Evolutionary conservation across 92 coral and sea anemone species (phyloP), one percentile per base, ranked within the genome.

Genomic region (Porites lobata): DNA sequence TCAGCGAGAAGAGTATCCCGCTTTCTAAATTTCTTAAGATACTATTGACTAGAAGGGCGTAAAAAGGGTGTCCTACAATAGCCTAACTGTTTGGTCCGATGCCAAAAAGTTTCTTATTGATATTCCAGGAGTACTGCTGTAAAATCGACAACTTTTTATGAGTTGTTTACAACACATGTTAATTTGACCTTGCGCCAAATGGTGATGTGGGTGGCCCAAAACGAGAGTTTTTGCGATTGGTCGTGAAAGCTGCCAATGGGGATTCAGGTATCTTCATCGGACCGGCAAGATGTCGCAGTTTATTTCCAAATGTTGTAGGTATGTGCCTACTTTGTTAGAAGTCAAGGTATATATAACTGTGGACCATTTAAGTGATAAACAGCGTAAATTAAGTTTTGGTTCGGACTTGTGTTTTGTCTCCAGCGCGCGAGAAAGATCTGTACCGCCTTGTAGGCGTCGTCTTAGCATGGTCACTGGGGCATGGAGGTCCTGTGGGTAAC

Each of bases 181-280:
- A n/a, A n/a, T n/a, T n/a, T n/a, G n/a, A n/a, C n/a, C n/a, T n/a
- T n/a, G n/a, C n/a, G n/a, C n/a, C n/a, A n/a, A n/a, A n/a, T n/a
- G n/a, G n/a, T 2, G 87, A 90, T 57, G 86, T 84, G 52, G 93
- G 90, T 9, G 93, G 95, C 13, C 95, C 95, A 9, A 51, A 79
- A 69, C 18, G 74, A 73, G 95, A 92, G 57, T 90, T 82, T 54
- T 47, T 93, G 19, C 66, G 89, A 50, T 52, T 93, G 67, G 72
- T 78, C 6, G 57, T 90, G 9, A 90, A 83, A 77, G 93, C 93
- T 14, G 93, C 81, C 17, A 86, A 86, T 19, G 85, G 73, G 38
- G 78, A 90, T 21, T 86, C 92, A 7, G 93, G 91, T 17, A 53
- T 90, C 17, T 86, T 90, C 59, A 50, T 62, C 6, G 85, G 85